phyloP scores from a whole-genome alignment of 2,113 vertebrate species.

The Chauna torquata region DNA sequence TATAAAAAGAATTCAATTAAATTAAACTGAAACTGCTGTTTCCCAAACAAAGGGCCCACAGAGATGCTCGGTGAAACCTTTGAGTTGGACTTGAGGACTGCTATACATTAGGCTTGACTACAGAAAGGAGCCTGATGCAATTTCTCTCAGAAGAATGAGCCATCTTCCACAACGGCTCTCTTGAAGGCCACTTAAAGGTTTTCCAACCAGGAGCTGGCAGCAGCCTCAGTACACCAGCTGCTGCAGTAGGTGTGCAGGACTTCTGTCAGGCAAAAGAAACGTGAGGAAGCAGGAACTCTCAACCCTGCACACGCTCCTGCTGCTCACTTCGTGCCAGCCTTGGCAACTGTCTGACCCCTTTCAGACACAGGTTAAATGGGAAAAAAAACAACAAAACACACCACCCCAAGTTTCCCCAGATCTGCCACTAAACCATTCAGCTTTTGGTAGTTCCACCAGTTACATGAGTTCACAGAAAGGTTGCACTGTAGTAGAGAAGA shows the following conservation, averaged over 20 bases:
- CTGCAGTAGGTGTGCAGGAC: background rate
- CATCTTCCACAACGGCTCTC: background rate
- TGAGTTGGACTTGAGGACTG: background rate
- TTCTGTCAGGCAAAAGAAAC: background rate
- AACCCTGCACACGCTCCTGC: background rate
- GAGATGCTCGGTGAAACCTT: background rate
- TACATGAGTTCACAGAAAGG: background rate
- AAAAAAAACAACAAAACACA: background rate
- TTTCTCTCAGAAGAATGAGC: no score
- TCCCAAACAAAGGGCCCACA: background rate
- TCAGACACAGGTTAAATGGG: background rate
- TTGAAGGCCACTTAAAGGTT: background rate
- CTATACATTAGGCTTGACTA: background rate
- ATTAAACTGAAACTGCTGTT: background rate
- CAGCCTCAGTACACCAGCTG: background rate
- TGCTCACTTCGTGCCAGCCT: background rate
- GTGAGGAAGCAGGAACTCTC: background rate
- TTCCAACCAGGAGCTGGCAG: background rate
- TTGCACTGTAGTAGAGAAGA: background rate
- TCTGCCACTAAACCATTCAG: background rate
- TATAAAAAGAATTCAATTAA: background rate
- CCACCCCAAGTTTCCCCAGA: background rate
- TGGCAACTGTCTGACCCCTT: background rate
- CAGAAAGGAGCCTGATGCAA: background rate
- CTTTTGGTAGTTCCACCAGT: background rate